These are phyloP conservation scores for Portevinia maculata DNA, from an alignment of 2,888 invertebrate genomes.

Conservation along the genomic window DNA sequence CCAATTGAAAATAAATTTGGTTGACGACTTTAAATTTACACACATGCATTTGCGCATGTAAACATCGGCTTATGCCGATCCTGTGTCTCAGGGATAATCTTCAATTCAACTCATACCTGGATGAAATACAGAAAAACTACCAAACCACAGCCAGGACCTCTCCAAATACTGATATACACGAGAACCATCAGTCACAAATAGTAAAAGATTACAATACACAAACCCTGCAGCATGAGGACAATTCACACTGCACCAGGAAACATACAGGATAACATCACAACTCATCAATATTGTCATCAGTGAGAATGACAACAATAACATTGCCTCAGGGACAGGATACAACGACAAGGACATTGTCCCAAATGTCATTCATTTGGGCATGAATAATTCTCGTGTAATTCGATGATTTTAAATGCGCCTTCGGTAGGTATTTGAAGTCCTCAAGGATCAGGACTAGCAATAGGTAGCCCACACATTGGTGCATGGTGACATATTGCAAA, in stretches of 20 bases:
- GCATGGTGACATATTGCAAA: constrained; percentile 56
- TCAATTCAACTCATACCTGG: constrained; percentile 5
- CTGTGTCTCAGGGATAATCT: constrained; percentile 65
- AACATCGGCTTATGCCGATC: constrained; percentile 60
- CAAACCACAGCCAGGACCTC: too few species aligned
- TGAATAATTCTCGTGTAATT: constrained; percentile 72
- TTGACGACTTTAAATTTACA: constrained; percentile 15
- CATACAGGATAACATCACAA: constrained; percentile 29
- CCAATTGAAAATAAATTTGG: neutral
- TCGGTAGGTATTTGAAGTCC: constrained; percentile 33
- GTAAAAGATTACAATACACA: constrained; percentile 41
- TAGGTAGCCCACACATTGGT: constrained; percentile 49
- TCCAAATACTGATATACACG: constrained; percentile 43
- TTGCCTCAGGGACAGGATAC: constrained; percentile 53
- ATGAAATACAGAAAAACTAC: constrained; percentile 18
- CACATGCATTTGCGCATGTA: constrained; percentile 46
- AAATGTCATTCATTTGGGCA: constrained; percentile 65
- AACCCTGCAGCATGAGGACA: constrained; percentile 37
- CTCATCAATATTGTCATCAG: constrained; percentile 71
- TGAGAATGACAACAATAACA: constrained; percentile 62
- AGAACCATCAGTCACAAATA: constrained; percentile 37
- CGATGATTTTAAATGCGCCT: constrained; percentile 67
- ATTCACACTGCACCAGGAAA: constrained; percentile 44
- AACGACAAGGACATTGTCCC: constrained; percentile 33
- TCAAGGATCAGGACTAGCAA: constrained; percentile 42